These are phyloP conservation scores for Whitmania pigra DNA, from an alignment of 1,140 invertebrate genomes.

Conservation along the genomic window DNA sequence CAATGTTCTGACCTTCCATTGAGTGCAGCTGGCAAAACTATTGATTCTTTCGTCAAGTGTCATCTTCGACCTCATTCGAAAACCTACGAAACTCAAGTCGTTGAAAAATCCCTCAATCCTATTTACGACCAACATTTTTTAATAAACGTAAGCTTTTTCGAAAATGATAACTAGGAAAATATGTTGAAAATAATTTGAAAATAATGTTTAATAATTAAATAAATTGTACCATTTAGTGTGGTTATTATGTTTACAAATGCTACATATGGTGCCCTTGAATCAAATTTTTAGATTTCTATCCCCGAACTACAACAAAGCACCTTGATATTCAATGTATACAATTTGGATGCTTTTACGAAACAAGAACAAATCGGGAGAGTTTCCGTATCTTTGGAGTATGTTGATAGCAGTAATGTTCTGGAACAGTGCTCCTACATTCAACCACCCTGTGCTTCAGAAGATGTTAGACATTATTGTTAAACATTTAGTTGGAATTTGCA, in stretches of 20 bases:
- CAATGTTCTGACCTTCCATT: slow-evolving; percentile 67
- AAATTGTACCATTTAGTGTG: too few relatives aligned
- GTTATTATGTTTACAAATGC: too few relatives aligned
- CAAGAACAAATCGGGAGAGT: neutral
- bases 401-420: neutral
- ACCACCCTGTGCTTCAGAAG: neutral
- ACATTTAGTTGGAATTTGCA: too few relatives aligned
- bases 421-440: neutral
- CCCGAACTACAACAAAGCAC: neutral
- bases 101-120: slow-evolving; percentile 92
- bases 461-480: neutral
- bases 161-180: neutral
- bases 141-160: slow-evolving; percentile 66
- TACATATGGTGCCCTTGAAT: too few relatives aligned
- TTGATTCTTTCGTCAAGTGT: slow-evolving; percentile 98
- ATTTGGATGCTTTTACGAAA: neutral
- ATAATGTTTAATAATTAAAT: too few relatives aligned
- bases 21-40: slow-evolving; percentile 69
- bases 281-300: neutral
- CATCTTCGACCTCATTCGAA: slow-evolving; percentile 97
- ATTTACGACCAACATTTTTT: slow-evolving; percentile 98
- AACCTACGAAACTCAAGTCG: slow-evolving; percentile 99
- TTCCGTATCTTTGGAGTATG: neutral
- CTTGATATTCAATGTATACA: neutral
- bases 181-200: too few relatives aligned